A percentile compares a stretch with the other conserved stretches of the same genome.
These are phyloP conservation scores for Nomada fucata DNA, from an alignment of 2,888 invertebrate species.

Conservation along the genomic window DNA sequence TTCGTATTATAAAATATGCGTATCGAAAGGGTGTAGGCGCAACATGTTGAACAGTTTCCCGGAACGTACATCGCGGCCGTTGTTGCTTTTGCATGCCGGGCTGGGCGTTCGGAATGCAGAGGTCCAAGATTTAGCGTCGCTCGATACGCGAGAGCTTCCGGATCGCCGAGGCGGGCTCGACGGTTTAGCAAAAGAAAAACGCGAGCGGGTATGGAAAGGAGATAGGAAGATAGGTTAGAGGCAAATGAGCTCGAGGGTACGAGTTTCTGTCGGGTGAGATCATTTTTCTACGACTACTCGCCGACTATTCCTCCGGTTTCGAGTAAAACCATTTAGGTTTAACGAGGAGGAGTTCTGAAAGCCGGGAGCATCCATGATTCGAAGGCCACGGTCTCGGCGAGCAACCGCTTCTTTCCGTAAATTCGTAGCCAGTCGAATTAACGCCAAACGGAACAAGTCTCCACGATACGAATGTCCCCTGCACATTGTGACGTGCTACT, in stretches of 20 bases:
- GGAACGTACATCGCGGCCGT: not conserved
- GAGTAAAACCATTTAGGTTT: constrained; percentile 51
- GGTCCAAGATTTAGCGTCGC: constrained; percentile 54
- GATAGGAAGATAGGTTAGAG: constrained; percentile 28
- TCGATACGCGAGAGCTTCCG: constrained; percentile 67
- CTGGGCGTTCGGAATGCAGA: constrained; percentile 33
- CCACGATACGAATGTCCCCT: constrained; percentile 26
- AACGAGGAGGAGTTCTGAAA: constrained; percentile 50
- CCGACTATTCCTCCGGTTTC: constrained; percentile 29
- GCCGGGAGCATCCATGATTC: constrained; percentile 44
- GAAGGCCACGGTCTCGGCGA: constrained; percentile 32
- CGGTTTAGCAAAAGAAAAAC: constrained; percentile 9
- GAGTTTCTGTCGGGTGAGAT: constrained; percentile 49
- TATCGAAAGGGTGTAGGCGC: constrained; percentile 5
- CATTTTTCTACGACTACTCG: constrained; percentile 41
- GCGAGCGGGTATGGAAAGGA: not conserved
- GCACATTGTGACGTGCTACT: constrained; percentile 10
- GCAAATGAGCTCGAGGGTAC: constrained; percentile 66
- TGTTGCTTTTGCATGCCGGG: constrained; percentile 31
- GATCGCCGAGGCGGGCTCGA: constrained; percentile 48
- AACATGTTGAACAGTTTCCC: constrained; percentile 14
- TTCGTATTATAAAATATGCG: not conserved
- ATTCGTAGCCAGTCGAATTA: constrained; percentile 36
- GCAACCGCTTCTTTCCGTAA: constrained; percentile 25
- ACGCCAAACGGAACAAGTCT: constrained; percentile 8